Evolutionary conservation across 2,888 invertebrate species (phyloP), one percentile per base, ranked within the genome.

Genomic region (Drosophila nr. perissopoda): DNA sequence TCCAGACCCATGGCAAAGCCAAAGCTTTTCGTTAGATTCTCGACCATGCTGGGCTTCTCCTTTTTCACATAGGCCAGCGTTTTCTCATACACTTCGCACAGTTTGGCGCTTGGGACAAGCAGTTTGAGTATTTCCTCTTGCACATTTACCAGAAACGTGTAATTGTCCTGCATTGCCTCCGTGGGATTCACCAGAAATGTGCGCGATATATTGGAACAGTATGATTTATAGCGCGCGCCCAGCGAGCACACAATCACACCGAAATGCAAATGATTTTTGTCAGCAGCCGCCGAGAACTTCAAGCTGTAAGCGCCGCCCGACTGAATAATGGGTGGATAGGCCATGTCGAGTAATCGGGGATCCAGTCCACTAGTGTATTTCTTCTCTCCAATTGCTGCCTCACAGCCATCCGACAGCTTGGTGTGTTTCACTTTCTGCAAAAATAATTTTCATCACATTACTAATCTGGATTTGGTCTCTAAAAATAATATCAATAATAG

Each of bases 1-100:
- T 99, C 99, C 84, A 99, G 97, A 10, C 99, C 99, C 96, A 98
- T 99, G 0, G 96, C 98, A 94, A 99, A 99, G 94, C 99, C 99
- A 94, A 99, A 97, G 83, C 96, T 97, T 93, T 99, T 99, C 0
- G 98, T 98, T 63, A 99, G 94, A 92, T 97, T 98, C 66, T 98
- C 98, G 0, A 97, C 94, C 81, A 99, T 94, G 69, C 95, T 95
- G 0, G 98, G 96, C 90, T 97, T 97, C 82, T 98, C 97, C 85
- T 97, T 96, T 91, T 98, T 97, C 0, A 98, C 97, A 91, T 95
- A 95, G 68, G 95, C 95, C 40, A 97, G 93, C 4, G 97, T 98
- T 45, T 96, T 94, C 71, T 98, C 97, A 91, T 98, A 99, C 0
- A 99, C 97, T 16, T 97, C 95, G 68, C 96, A 96, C 51, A 99